Evolutionary conservation across 2,888 invertebrate genomes (phyloP).

Genomic region (Macrosiphum euphorbiae): DNA sequence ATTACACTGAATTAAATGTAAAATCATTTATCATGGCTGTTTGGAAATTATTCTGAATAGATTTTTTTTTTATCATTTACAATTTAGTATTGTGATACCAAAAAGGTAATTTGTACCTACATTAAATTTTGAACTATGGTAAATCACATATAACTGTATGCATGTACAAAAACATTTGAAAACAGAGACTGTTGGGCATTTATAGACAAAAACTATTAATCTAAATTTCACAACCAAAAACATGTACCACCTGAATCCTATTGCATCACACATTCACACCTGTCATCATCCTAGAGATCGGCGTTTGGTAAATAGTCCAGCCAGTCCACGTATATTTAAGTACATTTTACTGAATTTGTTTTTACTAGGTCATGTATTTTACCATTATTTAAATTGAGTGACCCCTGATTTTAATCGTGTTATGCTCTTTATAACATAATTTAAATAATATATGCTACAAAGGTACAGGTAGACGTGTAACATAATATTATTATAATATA

Average conservation of each 20-base stretch:
- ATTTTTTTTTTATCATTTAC: not conserved
- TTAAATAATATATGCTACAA: not conserved
- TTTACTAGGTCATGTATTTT: not conserved
- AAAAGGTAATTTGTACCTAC: not conserved
- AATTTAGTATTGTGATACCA: not conserved
- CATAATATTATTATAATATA: not conserved
- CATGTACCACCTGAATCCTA: not conserved
- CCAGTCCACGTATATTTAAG: not conserved
- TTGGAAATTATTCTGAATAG: not conserved
- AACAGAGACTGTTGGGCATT: not conserved
- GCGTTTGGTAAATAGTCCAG: not conserved
- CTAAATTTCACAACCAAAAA: not conserved
- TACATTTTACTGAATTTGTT: not conserved
- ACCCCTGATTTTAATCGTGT: not conserved
- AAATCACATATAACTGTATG: not conserved
- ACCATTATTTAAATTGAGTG: not conserved
- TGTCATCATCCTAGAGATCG: not conserved
- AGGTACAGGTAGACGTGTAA: not conserved
- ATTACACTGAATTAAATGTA: not conserved
- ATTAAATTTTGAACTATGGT: not conserved
- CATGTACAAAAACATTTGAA: not conserved
- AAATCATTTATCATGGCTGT: not conserved
- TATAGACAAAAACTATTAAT: not conserved
- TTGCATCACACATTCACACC: not conserved
- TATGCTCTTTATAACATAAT: not conserved